Percentiles rank a stretch among this genome's conserved stretches.
These are phyloP conservation scores for Drosophila tsacasi DNA, from an alignment of 1,140 invertebrate genomes.

Conservation along the genomic window DNA sequence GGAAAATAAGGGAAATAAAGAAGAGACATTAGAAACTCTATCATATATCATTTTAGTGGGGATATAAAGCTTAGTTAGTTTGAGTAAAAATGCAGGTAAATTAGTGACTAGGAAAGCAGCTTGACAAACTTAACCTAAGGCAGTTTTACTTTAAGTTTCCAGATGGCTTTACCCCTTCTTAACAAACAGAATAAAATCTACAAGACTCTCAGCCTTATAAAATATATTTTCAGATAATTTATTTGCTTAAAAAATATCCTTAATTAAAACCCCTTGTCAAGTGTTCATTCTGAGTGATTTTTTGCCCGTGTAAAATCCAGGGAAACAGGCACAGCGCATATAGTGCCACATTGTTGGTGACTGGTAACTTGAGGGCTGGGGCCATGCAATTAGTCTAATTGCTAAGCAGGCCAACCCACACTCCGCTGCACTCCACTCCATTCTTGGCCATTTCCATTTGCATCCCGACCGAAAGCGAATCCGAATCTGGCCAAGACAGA, in stretches of 20 bases:
- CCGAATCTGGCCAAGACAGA: slow-evolving; percentile 26
- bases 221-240: background rate
- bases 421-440: background rate
- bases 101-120: background rate
- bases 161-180: background rate
- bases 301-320: background rate
- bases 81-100: too few relatives aligned
- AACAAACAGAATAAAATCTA: background rate
- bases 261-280: background rate
- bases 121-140: background rate
- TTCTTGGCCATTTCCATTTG: slow-evolving; percentile 72
- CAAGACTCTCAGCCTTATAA: background rate
- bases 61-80: background rate
- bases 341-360: slow-evolving; percentile 16
- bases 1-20: background rate
- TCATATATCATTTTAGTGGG: background rate
- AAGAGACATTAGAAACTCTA: too few relatives aligned
- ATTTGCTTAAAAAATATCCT: background rate
- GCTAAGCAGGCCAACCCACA: slow-evolving; percentile 64
- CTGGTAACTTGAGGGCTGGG: slow-evolving; percentile 18
- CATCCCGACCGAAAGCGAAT: slow-evolving; percentile 26
- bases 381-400: slow-evolving; percentile 80
- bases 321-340: background rate
- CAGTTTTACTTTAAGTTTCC: background rate
- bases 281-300: background rate